Conservation (phyloP, 2,797 vertebrate species). For the Emydoidea blandingii region DNA sequence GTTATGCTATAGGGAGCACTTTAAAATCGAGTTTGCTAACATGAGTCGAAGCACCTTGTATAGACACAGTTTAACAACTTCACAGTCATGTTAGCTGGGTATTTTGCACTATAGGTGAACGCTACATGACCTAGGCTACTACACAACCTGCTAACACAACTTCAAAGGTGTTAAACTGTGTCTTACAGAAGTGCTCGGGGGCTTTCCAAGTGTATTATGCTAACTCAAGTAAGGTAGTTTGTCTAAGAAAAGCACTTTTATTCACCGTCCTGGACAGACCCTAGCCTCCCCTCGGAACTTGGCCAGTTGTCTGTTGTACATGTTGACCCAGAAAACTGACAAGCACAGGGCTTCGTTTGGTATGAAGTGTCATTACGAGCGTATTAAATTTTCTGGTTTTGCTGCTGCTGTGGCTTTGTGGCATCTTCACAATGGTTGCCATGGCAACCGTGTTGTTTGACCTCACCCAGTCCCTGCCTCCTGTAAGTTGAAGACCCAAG, state of each 20-base stretch:
- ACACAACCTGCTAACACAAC: not conserved
- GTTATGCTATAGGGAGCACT: not conserved
- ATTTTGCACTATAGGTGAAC: not conserved
- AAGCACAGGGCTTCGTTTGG: not conserved
- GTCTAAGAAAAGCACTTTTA: not conserved
- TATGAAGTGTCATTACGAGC: not conserved
- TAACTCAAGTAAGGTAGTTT: not conserved
- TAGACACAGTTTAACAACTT: not conserved
- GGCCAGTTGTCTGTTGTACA: not conserved
- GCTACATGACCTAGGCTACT: not conserved
- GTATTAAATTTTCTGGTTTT: not conserved
- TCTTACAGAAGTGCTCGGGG: not conserved
- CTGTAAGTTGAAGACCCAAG: not conserved
- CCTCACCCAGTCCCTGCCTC: not conserved
- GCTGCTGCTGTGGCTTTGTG: not conserved
- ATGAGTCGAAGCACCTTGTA: not conserved
- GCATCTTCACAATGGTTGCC: constrained; percentile 15
- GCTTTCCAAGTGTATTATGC: not conserved
- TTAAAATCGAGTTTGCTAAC: not conserved
- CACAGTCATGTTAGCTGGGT: not conserved
- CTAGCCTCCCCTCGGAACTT: not conserved
- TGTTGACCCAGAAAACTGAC: not conserved
- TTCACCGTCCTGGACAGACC: not conserved
- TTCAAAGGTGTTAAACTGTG: not conserved
- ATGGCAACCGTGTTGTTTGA: not conserved